Evolutionary conservation across 2,888 invertebrate genomes (phyloP), one percentile per base, ranked within the genome.

Genomic region (Cheilosia scutellata): DNA sequence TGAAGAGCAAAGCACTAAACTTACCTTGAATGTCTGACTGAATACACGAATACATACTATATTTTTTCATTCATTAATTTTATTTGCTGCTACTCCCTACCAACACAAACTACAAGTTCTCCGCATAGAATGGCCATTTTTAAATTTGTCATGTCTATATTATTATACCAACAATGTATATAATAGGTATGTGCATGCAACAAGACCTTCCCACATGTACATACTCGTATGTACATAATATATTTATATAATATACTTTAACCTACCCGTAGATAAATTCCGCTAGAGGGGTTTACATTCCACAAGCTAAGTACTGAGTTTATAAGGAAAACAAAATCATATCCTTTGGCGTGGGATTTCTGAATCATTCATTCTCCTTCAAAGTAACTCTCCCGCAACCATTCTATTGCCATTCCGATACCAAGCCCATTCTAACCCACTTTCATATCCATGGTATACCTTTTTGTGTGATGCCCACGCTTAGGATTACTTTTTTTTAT

Each of bases 361-460:
- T 78, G 71, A 70, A 63, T 75, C 84, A 84, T 84, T 79, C 84
- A 84, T 79, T 76, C 70, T 75, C 53, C 60, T 75, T 57, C 42
- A 68, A 74, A 63, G 55, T 40, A 42, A 68, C 42, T 25, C 51
- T 44, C 44, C 33, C 51, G 31, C 57, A 31, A 25, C n/a, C 31
- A 7, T 62, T 20, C 33, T 65, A 2, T 25, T 65, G 7, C 53
- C 25, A n/a, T 25, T 25, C 25, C 40, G 20, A 20, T 20, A 20
- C 20, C 40, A 51, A 55, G 63, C 44, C 65, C 33, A 42, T 29
- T 16, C 27, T 33, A 42, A 53, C 51, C 42, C 53, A 53, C 62
- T 37, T 55, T 47, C 47, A 31, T 27, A n/a, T 20, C 29, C 6
- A 20, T 60, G 60, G 27, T 29, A 53, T 62, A 33, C 44, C 62